Evolutionary conservation across 2,888 invertebrate species (phyloP), one percentile per base, ranked within the genome.

Genomic region (Lomographa bimaculata): DNA sequence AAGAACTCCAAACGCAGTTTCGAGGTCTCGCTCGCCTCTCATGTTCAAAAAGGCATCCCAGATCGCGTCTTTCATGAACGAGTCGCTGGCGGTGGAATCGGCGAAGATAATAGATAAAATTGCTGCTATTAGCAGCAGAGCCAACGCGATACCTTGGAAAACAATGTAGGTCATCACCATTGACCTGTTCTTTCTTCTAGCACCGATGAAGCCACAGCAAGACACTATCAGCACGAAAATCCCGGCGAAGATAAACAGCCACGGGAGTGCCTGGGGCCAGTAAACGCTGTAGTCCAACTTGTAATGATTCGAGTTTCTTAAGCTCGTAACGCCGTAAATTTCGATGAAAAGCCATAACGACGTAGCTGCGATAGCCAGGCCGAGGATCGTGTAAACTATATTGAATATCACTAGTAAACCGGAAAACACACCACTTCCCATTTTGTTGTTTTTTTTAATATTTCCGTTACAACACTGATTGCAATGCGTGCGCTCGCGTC

Each of bases 261-360:
- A 89, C 0, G 87, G 87, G 0, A 85, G 66, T 0, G 79, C 83
- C 51, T 89, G 87, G 0, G 86, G 83, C 86, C 85, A 89, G 44
- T 85, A 84, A 40, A 89, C 71, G 7, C 69, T 76, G 68, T 83
- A 89, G 50, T 89, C 86, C 45, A 87, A 59, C 0, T 82, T 48
- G 16, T 87, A 87, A 34, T 87, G 87, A 60, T 82, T 83, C 19
- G 66, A 55, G 46, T 85, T 83, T 3, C 85, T 56, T 6, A 85
- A 47, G 2, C 62, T 70, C 0, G 80, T 81, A 39, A 85, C 64
- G 24, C 60, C 55, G 49, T 74, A 59, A 3, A 85, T 62, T 50
- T 85, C 75, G 1, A 77, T 64, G 51, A 80, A 84, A 68, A 77
- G 82, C 77, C 84, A 85, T 43, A 84, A 71, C 0, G 81, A 68